A percentile compares a stretch with the other conserved stretches of the same genome.
Evolutionary conservation across 2,888 invertebrate species (phyloP).

Genomic region (Ochropleura plecta): DNA sequence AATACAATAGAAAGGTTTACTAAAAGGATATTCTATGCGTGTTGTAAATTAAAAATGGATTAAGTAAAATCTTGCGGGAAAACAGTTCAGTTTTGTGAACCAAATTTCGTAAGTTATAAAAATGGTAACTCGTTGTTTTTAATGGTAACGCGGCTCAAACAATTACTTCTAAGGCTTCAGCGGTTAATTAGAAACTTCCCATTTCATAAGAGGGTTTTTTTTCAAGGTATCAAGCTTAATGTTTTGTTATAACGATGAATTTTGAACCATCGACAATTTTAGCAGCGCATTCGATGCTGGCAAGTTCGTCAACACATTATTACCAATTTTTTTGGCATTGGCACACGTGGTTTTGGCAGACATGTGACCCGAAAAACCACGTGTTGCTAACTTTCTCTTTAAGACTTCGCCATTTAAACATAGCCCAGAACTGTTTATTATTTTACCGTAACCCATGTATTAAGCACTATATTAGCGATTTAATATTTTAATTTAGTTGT

Average conservation of each 20-base stretch:
- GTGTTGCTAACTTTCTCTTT: conserved; percentile 41
- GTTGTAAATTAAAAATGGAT: not conserved
- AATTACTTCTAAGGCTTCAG: conserved; percentile 27
- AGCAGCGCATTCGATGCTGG: not conserved
- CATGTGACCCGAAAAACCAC: conserved; percentile 35
- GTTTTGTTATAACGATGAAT: not conserved
- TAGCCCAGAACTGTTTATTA: not conserved
- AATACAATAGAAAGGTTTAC: not conserved
- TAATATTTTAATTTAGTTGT: not conserved
- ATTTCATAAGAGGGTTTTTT: conserved; percentile 1
- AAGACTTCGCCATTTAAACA: not conserved
- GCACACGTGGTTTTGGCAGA: conserved; percentile 24
- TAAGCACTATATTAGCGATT: conserved; percentile 1
- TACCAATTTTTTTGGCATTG: conserved; percentile 12
- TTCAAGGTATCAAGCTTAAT: not conserved
- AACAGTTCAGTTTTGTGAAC: not conserved
- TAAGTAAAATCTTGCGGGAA: not conserved
- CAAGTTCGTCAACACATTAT: not conserved
- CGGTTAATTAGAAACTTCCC: conserved; percentile 3
- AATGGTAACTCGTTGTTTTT: not conserved
- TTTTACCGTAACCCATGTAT: conserved; percentile 2
- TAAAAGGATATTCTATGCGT: not conserved
- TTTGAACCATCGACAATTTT: not conserved
- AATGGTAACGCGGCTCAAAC: not conserved
- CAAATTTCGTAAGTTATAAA: conserved; percentile 5